Evolutionary conservation across 2,797 vertebrate species (phyloP).

Genomic region (Alca torda): DNA sequence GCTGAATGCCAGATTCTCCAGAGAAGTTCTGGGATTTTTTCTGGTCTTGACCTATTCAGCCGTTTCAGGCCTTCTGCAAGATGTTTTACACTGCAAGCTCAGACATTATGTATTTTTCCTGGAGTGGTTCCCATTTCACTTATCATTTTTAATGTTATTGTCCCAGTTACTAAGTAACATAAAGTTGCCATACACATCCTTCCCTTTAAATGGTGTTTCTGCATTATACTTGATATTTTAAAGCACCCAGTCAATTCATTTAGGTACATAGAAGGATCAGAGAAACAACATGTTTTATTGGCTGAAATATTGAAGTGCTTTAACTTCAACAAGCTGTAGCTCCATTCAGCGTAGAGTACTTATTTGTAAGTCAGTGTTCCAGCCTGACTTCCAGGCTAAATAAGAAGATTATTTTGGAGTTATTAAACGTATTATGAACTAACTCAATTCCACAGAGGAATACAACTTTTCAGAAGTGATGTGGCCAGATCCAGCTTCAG

Average conservation of each 20-base stretch:
- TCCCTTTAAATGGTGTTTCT: not conserved
- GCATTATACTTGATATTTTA: not conserved
- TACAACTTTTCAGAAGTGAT: not conserved
- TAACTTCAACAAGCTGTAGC: not conserved
- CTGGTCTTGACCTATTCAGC: not conserved
- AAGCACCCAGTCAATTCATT: not conserved
- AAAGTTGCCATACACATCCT: not conserved
- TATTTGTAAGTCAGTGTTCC: not conserved
- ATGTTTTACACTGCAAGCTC: not conserved
- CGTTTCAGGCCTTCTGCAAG: not conserved
- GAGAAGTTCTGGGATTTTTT: not conserved
- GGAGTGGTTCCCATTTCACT: not conserved
- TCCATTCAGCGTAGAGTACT: not conserved
- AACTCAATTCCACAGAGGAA: not conserved
- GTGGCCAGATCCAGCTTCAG: not conserved
- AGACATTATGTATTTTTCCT: not conserved
- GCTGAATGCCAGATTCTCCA: not conserved
- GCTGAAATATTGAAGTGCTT: not conserved
- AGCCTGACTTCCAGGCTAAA: not conserved
- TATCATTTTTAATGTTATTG: slow-evolving; percentile 30
- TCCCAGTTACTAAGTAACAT: slow-evolving; percentile 28
- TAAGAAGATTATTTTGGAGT: not conserved
- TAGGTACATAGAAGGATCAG: not conserved
- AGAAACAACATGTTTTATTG: not conserved
- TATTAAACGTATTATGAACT: not conserved